These are phyloP conservation scores for Glossosoma conforme DNA, from an alignment of 1,140 invertebrate genomes.

Conservation along the genomic window DNA sequence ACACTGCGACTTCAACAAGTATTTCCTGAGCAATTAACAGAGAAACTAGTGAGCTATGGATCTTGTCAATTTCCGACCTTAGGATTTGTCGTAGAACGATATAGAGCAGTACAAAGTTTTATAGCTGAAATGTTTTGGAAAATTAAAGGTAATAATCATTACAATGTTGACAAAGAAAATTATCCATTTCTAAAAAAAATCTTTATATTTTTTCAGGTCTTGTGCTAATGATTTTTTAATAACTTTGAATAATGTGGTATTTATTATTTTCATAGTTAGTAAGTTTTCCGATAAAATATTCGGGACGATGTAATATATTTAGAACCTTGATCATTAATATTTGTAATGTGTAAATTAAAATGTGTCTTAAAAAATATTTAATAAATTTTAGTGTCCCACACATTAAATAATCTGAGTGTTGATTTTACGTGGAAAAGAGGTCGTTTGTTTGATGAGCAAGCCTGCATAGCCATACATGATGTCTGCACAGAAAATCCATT, in stretches of 20 bases:
- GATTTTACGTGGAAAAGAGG: constrained; percentile 90
- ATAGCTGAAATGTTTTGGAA: constrained; percentile 91
- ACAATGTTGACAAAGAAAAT: too few relatives aligned
- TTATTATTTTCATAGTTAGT: background rate
- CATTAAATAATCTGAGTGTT: constrained; percentile 63
- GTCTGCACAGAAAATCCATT: constrained; percentile 69
- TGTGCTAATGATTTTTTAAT: too few relatives aligned
- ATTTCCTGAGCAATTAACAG: constrained; percentile 70
- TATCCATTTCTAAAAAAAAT: too few relatives aligned
- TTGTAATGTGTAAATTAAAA: too few relatives aligned
- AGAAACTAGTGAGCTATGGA: constrained; percentile 92
- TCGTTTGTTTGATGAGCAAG: constrained; percentile 82
- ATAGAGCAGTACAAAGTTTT: constrained; percentile 84
- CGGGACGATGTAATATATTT: background rate
- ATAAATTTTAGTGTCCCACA: constrained; percentile 68
- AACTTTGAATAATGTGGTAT: too few relatives aligned
- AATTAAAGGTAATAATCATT: constrained; percentile 72
- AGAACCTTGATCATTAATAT: too few relatives aligned
- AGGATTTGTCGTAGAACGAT: constrained; percentile 95
- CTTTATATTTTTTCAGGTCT: too few relatives aligned
- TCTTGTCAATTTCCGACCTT: constrained; percentile 97
- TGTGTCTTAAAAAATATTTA: too few relatives aligned
- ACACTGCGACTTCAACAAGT: constrained; percentile 84
- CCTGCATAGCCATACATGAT: constrained; percentile 75
- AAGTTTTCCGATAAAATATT: background rate